A percentile compares a stretch with the other conserved stretches of the same genome.
Evolutionary conservation across 35 echinoderm and acorn worm genomes (phyloP).

Genomic region (Apostichopus californicus): DNA sequence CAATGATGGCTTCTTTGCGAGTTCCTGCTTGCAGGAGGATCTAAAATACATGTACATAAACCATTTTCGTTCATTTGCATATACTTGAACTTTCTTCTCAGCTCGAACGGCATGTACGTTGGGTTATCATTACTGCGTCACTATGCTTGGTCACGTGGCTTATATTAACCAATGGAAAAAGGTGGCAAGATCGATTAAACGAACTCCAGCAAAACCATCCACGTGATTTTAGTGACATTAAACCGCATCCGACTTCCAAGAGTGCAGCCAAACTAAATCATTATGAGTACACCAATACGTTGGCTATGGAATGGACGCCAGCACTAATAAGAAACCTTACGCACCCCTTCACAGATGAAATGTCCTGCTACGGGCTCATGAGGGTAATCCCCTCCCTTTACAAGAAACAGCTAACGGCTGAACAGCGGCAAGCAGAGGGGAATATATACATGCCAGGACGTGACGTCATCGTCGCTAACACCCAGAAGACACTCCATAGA

Average conservation of each 20-base stretch:
- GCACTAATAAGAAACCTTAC: conserved; percentile 25
- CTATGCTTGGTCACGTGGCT: conserved; percentile 42
- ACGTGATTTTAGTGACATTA: not conserved
- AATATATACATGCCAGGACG: conserved; percentile 47
- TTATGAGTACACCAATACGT: not conserved
- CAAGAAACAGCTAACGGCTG: not conserved
- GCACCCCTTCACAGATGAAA: conserved; percentile 24
- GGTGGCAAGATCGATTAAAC: not conserved
- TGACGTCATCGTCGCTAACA: conserved; percentile 43
- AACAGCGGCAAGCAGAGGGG: conserved; percentile 15
- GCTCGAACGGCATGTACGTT: conserved; percentile 49
- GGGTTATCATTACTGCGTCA: not conserved
- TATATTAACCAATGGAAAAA: conserved; percentile 22
- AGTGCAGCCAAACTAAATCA: not conserved
- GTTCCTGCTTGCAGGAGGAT: no score
- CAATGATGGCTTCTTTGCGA: no score
- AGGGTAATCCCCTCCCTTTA: conserved; percentile 5
- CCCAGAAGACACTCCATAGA: conserved; percentile 7
- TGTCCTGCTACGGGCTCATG: not conserved
- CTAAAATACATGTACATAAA: no score
- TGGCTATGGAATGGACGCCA: not conserved
- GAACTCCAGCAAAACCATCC: not conserved
- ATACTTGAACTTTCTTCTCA: not conserved
- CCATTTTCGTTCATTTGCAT: not conserved
- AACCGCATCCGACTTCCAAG: not conserved